Evolutionary conservation across 92 coral and sea anemone genomes (phyloP), one percentile per base, ranked within the genome.

Genomic region (Porites lobata): DNA sequence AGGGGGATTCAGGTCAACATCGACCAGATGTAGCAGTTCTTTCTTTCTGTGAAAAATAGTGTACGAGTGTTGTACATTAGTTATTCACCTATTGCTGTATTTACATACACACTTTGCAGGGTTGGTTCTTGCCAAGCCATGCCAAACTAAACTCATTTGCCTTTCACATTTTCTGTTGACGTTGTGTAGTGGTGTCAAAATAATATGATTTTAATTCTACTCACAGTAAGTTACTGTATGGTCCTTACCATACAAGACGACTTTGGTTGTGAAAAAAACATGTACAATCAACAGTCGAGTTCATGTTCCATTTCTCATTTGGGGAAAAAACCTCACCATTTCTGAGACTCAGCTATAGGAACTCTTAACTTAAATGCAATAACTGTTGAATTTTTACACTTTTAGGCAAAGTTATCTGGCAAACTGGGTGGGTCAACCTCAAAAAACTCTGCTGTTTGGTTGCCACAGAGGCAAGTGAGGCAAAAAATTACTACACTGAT

Each of bases 391-490:
- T 38, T 63, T 79, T 79, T 77, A 80, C 73, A 68, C 73, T 38
- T 65, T 65, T 65, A 85, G 18, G 76, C 89, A 85, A 85, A 85
- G 84, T 76, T 76, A 63, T 85, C 89, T 76, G 76, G 77, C 56
- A 85, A 38, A 61, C 52, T 76, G 67, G 75, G 89, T 50, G 84
- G 89, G 61, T 85, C 89, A 63, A 85, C 76, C 47, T 66, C 0
- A 69, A 24, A 24, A 24, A 24, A 24, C 26, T 24, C 26, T 24
- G 26, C 0, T 24, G 26, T 24, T 24, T 24, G 26, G 26, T 24
- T 24, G 26, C 26, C 0, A 24, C 1, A 24, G 26, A 24, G 26
- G 26, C 26, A 24, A 24, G 26, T 24, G 26, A 24, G 26, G 0
- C 26, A 24, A 24, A 24, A 24, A 24, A 0, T 24, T 24, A 24